phyloP scores from a whole-genome alignment of 2,797 vertebrate species.

The Cygnus olor region DNA sequence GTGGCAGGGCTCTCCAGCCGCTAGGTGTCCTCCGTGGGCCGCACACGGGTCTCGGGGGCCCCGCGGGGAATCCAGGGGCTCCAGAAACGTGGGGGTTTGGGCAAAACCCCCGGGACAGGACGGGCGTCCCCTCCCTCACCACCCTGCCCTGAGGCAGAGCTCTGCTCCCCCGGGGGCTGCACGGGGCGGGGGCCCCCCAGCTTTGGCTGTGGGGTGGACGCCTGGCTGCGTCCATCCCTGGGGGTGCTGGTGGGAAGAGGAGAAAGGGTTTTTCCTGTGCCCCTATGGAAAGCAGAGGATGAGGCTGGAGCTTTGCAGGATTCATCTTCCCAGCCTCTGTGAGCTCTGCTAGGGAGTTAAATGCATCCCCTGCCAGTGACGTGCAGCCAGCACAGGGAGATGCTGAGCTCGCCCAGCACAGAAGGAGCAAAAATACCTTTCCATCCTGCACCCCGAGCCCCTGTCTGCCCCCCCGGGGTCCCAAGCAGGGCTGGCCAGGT shows the following conservation, averaged over 20 bases:
- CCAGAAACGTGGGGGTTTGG: neutral
- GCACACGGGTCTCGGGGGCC: neutral
- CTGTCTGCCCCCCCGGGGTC: neutral
- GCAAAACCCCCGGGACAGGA: neutral
- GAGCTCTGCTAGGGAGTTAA: neutral
- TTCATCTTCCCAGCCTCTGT: neutral
- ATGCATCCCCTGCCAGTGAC: accelerated
- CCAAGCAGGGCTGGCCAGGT: accelerated
- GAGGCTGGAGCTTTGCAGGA: accelerated
- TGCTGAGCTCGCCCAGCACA: neutral
- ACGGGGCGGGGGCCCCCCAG: neutral
- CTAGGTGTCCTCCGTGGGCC: slow-evolving; percentile 55
- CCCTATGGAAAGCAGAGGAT: neutral
- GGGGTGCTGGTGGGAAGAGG: neutral
- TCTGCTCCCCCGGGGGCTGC: neutral
- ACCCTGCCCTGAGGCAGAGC: neutral
- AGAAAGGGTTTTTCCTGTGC: neutral
- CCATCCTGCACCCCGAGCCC: neutral
- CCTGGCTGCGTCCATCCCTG: neutral
- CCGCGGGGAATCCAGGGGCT: too few relatives aligned
- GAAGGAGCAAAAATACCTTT: neutral
- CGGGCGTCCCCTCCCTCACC: accelerated
- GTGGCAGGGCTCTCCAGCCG: neutral
- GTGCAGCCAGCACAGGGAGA: accelerated
- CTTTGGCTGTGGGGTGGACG: neutral